Evolutionary conservation across 2,888 invertebrate genomes (phyloP).

Genomic region (Limenitis camilla): DNA sequence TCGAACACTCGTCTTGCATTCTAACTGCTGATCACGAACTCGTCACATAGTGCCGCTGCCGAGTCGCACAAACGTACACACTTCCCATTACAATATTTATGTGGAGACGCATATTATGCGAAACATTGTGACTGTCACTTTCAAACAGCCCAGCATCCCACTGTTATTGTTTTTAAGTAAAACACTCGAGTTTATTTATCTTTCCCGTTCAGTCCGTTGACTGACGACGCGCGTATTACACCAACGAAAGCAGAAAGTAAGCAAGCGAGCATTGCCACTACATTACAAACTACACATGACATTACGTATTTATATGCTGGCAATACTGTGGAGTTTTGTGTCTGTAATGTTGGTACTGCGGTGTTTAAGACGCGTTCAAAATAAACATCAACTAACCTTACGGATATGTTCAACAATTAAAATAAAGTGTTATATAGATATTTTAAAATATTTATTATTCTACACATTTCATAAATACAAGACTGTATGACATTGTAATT

Average conservation of each 20-base stretch:
- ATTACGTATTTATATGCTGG: conserved; percentile 47
- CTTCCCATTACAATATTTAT: conserved; percentile 43
- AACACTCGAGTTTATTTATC: conserved; percentile 33
- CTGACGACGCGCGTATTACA: conserved; percentile 60
- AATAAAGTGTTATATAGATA: too few species aligned
- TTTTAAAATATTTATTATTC: too few species aligned
- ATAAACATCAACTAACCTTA: too few species aligned
- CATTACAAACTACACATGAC: conserved; percentile 52
- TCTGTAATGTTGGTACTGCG: conserved; percentile 34
- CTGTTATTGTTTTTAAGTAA: conserved; percentile 26
- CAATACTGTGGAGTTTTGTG: conserved; percentile 25
- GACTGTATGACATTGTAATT: too few species aligned
- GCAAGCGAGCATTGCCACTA: conserved; percentile 39
- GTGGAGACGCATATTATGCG: conserved; percentile 56
- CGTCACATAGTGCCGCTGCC: conserved; percentile 58
- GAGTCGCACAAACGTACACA: conserved; percentile 42
- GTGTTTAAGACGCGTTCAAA: conserved; percentile 37
- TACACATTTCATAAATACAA: too few species aligned
- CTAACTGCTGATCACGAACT: conserved; percentile 51
- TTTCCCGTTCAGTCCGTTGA: conserved; percentile 53
- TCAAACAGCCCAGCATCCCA: conserved; percentile 56
- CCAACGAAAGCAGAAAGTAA: conserved; percentile 65
- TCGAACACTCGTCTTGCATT: conserved; percentile 68
- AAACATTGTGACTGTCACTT: conserved; percentile 64
- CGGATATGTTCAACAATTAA: too few species aligned